These are phyloP conservation scores for Coptodon bakossiorum DNA, from an alignment of 2,113 vertebrate species.

Conservation along the genomic window DNA sequence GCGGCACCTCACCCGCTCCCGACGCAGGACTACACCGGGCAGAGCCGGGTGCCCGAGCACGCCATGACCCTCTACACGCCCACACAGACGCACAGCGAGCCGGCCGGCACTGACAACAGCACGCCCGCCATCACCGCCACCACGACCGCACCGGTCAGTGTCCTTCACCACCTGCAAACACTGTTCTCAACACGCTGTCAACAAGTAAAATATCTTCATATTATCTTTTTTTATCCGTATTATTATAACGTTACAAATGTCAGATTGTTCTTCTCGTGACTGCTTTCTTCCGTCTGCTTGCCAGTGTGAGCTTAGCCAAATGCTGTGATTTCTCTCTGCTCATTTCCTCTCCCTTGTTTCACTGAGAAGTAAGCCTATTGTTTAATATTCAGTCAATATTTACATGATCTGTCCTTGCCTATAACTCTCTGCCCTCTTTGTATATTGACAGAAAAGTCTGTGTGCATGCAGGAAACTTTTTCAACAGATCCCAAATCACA, in stretches of 20 bases:
- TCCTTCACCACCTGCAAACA: slow-evolving; percentile 55
- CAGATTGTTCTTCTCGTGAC: neutral
- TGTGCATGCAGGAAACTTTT: neutral
- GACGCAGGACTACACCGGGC: slow-evolving; percentile 86
- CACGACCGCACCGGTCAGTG: slow-evolving; percentile 85
- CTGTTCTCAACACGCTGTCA: slow-evolving; percentile 57
- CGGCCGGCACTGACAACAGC: slow-evolving; percentile 79
- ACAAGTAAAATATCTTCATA: slow-evolving; percentile 52
- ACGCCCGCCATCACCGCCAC: slow-evolving; percentile 81
- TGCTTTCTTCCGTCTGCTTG: neutral
- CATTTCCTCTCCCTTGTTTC: neutral
- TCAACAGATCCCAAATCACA: neutral
- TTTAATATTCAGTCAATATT: neutral
- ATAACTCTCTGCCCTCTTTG: neutral
- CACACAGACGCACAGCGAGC: slow-evolving; percentile 88
- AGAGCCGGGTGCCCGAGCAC: slow-evolving; percentile 87
- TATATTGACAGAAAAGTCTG: neutral
- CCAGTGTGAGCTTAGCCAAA: neutral
- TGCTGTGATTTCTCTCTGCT: neutral
- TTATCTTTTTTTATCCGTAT: neutral
- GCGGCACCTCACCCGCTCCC: slow-evolving; percentile 80
- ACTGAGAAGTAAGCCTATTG: neutral
- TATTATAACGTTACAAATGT: neutral
- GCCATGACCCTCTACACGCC: slow-evolving; percentile 90
- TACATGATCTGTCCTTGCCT: neutral